A percentile compares a stretch with the other conserved stretches of the same genome.
Conservation (phyloP, 2,797 vertebrate species). For the Sebastes matsubarae region DNA sequence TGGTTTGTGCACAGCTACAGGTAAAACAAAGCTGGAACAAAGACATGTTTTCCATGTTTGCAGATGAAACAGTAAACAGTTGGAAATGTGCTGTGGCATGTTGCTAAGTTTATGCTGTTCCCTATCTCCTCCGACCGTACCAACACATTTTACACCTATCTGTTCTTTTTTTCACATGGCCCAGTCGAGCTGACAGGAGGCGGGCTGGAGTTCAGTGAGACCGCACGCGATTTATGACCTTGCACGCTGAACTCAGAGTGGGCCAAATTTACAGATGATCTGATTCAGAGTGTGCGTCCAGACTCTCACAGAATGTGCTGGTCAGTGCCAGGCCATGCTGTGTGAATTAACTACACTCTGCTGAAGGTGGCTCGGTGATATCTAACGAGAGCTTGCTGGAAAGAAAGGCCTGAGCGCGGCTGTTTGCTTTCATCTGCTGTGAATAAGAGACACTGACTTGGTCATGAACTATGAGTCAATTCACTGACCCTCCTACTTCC, state of each 20-base stretch:
- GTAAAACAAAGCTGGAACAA: slow-evolving; percentile 11
- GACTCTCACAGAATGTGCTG: slow-evolving; percentile 43
- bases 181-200: slow-evolving; percentile 52
- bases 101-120: slow-evolving; percentile 31
- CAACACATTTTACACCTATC: slow-evolving; percentile 61
- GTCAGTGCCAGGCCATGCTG: slow-evolving; percentile 42
- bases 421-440: slow-evolving; percentile 19
- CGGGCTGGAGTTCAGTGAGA: slow-evolving; percentile 51
- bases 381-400: slow-evolving; percentile 35
- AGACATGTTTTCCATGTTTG: not conserved
- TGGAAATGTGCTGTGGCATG: slow-evolving; percentile 36
- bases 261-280: slow-evolving; percentile 68
- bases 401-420: slow-evolving; percentile 20
- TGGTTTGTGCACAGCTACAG: not conserved
- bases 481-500: slow-evolving; percentile 45
- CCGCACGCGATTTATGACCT: slow-evolving; percentile 67
- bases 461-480: slow-evolving; percentile 62
- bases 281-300: slow-evolving; percentile 46
- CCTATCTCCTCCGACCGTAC: slow-evolving; percentile 8
- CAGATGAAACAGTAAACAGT: slow-evolving; percentile 1
- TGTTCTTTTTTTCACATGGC: slow-evolving; percentile 29
- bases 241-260: slow-evolving; percentile 49
- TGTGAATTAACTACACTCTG: slow-evolving; percentile 47
- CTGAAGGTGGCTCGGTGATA: slow-evolving; percentile 32
- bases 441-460: slow-evolving; percentile 46